Evolutionary conservation across 2,113 vertebrate genomes (phyloP).

Genomic region (Triplophysa siluroides): DNA sequence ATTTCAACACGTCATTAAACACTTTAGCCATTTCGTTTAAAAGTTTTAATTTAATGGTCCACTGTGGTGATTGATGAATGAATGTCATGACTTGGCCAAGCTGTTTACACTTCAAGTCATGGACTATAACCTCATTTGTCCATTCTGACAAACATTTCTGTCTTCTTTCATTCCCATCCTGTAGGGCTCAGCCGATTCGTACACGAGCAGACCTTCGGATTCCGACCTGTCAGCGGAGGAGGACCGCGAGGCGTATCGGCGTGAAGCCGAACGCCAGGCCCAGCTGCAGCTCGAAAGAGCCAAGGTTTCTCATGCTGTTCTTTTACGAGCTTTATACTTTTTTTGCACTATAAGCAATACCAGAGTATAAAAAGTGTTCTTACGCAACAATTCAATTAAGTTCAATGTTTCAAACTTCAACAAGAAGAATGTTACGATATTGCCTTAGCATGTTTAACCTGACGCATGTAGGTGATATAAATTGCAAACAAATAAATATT

Average conservation of each 20-base stretch:
- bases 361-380: no score
- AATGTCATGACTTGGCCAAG: slow-evolving; percentile 16
- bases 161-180: neutral
- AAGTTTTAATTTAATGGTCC: neutral
- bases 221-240: slow-evolving; percentile 97
- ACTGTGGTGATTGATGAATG: neutral
- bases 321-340: neutral
- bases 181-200: slow-evolving; percentile 95
- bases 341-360: neutral
- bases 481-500: no score
- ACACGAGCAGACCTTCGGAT: slow-evolving; percentile 96
- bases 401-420: no score
- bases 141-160: neutral
- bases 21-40: no score
- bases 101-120: slow-evolving; percentile 12
- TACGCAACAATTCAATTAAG: no score
- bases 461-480: no score
- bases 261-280: slow-evolving; percentile 94
- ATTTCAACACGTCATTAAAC: neutral
- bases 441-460: no score
- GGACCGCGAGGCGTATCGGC: slow-evolving; percentile 92
- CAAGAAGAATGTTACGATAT: no score
- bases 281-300: slow-evolving; percentile 95
- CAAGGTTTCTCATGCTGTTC: slow-evolving; percentile 74
- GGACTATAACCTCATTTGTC: neutral